Evolutionary conservation across 2,888 invertebrate genomes (phyloP), one percentile per base, ranked within the genome.

Genomic region (Colostygia pectinataria): DNA sequence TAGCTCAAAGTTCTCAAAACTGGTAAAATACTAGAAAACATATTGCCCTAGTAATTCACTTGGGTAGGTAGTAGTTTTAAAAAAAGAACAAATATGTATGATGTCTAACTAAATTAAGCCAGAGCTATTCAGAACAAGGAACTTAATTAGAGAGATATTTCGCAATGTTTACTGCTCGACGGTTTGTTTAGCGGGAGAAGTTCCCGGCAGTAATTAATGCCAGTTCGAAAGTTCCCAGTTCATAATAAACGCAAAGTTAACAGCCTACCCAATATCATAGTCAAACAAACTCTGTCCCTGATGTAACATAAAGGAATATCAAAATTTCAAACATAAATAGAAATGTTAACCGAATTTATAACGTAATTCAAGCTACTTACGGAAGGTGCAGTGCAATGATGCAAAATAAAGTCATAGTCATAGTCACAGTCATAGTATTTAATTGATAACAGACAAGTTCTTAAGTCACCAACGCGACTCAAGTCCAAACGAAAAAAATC

Each of bases 141-240:
- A 68, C 66, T 70, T 71, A 74, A 76, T 80, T 77, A 77, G 71
- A 68, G 67, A 70, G 68, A 71, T 76, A 78, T 77, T 72, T 74
- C 65, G 62, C 68, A 72, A 70, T 75, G 77, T 79, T 79, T 77
- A 79, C 74, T 72, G 66, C 65, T 61, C 51, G 58, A 64, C 61
- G 67, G 68, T 75, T 74, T 73, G 71, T 72, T 73, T 58, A 62
- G 59, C 53, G 61, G 61, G 64, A 58, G 65, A 77, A 63, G 63
- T 62, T 59, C 53, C 50, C 56, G 62, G 63, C 63, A 57, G 62
- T 66, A 70, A 72, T 72, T 68, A 71, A 66, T 65, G 65, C 53
- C 58, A 72, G 64, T 72, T 73, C 51, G 64, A 70, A 65, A 69
- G 65, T 65, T 64, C 63, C 56, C 57, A 53, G 47, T 62, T 63